Percentiles rank a stretch among this genome's conserved stretches.
Conservation (phyloP, 2,797 vertebrate species). For the Tenualosa ilisha region DNA sequence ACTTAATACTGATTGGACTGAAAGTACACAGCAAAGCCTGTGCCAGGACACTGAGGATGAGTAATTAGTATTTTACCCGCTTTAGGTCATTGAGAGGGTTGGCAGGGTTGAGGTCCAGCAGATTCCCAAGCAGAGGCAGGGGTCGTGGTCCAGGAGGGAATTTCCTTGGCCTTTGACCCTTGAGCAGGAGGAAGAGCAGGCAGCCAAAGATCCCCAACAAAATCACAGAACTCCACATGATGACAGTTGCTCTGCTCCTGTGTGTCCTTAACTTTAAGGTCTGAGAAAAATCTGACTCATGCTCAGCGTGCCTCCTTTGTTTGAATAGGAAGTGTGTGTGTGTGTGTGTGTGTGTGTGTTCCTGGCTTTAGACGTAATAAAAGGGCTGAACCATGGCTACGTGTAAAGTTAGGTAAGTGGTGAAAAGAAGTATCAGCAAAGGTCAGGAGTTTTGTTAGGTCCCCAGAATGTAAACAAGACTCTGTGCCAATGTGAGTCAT, state of each 20-base stretch:
- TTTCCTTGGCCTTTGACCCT: neutral
- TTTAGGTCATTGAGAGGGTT: neutral
- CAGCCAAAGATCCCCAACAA: neutral
- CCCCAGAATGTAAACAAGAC: too few species aligned
- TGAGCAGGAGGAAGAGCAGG: neutral
- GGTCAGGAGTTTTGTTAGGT: too few species aligned
- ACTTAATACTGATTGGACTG: too few species aligned
- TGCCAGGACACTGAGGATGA: neutral
- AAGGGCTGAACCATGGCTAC: too few species aligned
- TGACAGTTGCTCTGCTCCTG: neutral
- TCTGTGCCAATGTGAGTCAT: too few species aligned
- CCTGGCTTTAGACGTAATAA: too few species aligned
- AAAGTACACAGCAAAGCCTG: too few species aligned
- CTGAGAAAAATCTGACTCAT: neutral
- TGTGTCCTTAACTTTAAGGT: neutral
- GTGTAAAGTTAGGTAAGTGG: too few species aligned
- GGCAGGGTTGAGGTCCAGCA: neutral
- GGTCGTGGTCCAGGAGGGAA: neutral
- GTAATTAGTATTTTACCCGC: neutral
- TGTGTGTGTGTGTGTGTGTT: neutral
- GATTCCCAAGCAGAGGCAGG: neutral
- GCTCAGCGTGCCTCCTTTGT: neutral
- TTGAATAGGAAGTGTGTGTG: neutral
- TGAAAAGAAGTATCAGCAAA: too few species aligned
- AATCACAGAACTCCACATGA: conserved; percentile 8